Evolutionary conservation across 92 coral and sea anemone genomes (phyloP), one percentile per base, ranked within the genome.

Genomic region (Heteractis magnifica): DNA sequence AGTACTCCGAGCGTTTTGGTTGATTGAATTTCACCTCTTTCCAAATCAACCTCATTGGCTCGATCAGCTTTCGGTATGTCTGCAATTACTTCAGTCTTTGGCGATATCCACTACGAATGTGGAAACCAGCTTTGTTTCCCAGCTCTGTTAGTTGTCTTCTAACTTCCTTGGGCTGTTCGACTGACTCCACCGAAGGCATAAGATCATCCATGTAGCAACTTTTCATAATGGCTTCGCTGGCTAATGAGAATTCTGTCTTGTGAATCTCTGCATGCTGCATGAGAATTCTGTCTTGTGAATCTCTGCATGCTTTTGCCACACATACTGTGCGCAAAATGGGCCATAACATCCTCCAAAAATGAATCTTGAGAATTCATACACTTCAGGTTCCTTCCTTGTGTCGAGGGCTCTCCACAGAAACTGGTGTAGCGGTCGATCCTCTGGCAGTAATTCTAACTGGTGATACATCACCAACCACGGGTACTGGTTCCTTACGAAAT

Each of bases 121-220:
- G 93, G 21, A 90, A 90, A 64, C 86, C 80, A 34, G 87, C 87
- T 71, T 34, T 84, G 77, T 83, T 87, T 26, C 88, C 88, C 64
- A 90, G 83, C 34, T 84, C 78, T 49, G 90, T 83, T 49, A 90
- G 82, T 77, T 83, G 86, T 74, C 82, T 79, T 49, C 83, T 79
- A 77, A 79, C 81, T 64, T 90, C 93, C 50, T 81, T 90, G 13
- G 93, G 89, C 84, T 59, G 21, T 59, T 77, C 84, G 52, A 90
- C 85, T 58, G 82, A 77, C 12, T 64, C 76, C 26, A 84, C 85
- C 65, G 90, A 90, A 48, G 88, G 84, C 90, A 90, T 90, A 59
- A 90, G 49, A 60, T 86, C 88, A 80, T 86, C 90, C 88, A 86
- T 86, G 84, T 82, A 86, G 56, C 92, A 90, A 65, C 76, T 78